These are phyloP conservation scores for Tigriopus japonicus DNA, from an alignment of 1,140 invertebrate species.

Conservation along the genomic window DNA sequence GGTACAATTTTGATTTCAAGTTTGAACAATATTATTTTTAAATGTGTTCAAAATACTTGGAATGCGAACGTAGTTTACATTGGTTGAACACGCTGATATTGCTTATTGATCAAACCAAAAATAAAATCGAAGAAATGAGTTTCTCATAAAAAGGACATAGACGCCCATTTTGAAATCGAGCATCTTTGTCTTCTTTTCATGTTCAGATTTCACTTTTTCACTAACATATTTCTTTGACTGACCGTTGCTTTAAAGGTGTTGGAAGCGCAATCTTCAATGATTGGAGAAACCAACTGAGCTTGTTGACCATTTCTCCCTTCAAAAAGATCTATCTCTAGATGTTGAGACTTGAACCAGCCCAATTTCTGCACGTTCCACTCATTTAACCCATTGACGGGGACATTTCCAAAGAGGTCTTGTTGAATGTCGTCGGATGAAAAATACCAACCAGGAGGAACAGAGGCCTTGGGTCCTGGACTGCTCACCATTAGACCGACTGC, in stretches of 20 bases:
- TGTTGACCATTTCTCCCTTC: not conserved
- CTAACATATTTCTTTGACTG: not conserved
- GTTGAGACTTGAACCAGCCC: slow-evolving; percentile 11
- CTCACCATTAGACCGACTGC: slow-evolving; percentile 10
- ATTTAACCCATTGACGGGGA: slow-evolving; percentile 8
- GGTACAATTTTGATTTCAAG: not conserved
- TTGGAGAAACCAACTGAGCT: not conserved
- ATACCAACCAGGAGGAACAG: slow-evolving; percentile 11
- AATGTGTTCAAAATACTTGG: not conserved
- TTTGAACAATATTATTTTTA: too few species aligned
- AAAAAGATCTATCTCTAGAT: not conserved
- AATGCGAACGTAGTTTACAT: not conserved
- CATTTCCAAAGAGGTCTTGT: not conserved
- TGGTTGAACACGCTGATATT: too few species aligned
- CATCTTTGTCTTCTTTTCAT: too few species aligned
- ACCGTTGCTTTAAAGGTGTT: not conserved
- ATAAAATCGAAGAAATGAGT: too few species aligned
- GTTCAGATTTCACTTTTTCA: too few species aligned
- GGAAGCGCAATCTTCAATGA: not conserved
- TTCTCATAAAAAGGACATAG: too few species aligned
- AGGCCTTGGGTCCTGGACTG: slow-evolving; percentile 4
- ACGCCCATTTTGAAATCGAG: too few species aligned
- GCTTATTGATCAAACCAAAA: not conserved
- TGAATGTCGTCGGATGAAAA: not conserved
- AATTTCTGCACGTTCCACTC: slow-evolving; percentile 13